Base-by-base conservation (phyloP, 1,140 invertebrate genomes). In the Drosophila kohkoa region DNA sequence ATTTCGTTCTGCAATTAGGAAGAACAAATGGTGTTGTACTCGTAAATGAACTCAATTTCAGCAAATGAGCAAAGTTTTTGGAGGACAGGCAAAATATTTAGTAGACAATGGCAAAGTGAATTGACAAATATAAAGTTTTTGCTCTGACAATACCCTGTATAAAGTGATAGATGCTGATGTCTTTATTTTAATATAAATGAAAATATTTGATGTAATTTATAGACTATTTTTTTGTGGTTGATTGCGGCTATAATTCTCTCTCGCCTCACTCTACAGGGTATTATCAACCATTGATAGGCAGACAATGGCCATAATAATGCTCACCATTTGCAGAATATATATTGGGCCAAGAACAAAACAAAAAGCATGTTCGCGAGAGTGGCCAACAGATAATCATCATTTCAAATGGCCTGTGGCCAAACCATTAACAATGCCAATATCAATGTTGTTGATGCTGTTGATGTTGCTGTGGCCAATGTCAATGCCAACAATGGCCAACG, bases 21-120 rank as follows among this genome's bases (percentile, higher is more conserved):
- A 88, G 81, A 62, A 74, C 60, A 54, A 52, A 43, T 43, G 30
- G 16, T 28, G 49, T 65, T 68, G 43, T 38, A 60, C 62, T 55
- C 48, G 58, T 15, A 66, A 51, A 16, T 49, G 32, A 63, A 63
- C 60, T 63, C 70, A 68, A 78, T 85, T 60, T 35, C 46, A 48
- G 62, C 71, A 48, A 80, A 87, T 83, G 77, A 66, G n/a, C 43
- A 83, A 88, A 88, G 62, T 89, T 88, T 83, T 49, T 35, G 7
- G n/a, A 38, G 35, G 35, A n/a, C 35, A 16, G 10, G 25, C 54
- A 57, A 57, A 57, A 35, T 35, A 32, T 25, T 25, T 25, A 25
- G 20, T 20, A 43, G 13, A 59, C 38, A 59, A 59, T 30, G 28
- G 25, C 38, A 51, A 25, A 25, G 30, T 55, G 35, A 57, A 25